Base-by-base conservation (phyloP, 2,888 invertebrate species). In the Agrenia bidenticulata region DNA sequence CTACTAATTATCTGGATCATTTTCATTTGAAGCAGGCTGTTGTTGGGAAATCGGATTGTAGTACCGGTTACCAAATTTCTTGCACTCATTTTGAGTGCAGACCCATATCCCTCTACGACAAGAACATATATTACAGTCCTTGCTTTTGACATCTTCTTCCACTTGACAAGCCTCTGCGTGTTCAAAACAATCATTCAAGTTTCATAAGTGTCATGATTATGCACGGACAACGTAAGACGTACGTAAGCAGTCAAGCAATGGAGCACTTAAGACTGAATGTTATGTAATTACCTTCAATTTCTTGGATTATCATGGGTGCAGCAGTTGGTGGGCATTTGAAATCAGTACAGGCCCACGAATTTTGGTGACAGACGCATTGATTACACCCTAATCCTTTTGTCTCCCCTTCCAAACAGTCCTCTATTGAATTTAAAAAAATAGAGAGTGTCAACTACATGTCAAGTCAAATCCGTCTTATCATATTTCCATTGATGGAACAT, bases 321-420 rank as follows among this genome's bases (percentile, higher is more conserved):
- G 72, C 58, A 15, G 65, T 65, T 5, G 73, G 53, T 26, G 73
- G 68, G 57, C 75, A 75, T 27, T 60, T 61, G 39, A 72, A 59
- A 51, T 74, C 68, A 11, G 75, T 72, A 51, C 75, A 75, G 15
- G 72, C 69, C 73, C 75, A 74, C n/a, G 75, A 75, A 51, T 75
- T 73, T 55, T 59, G 57, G 50, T 71, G 72, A 42, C 75, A 75
- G 13, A 75, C 68, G 58, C 75, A 75, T 64, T 69, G 73, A 61
- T 75, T 75, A 42, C 75, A 75, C 15, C 64, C 69, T 27, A 65
- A 37, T 39, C 61, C 61, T 41, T 69, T 68, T 11, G 73, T 68
- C 24, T 71, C 68, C 19, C 71, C 72, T 64, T 72, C 75, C 53
- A 66, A 41, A 37, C 75, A 75, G 51, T 75, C 75, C 54, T 75